Evolutionary conservation across 2,113 vertebrate genomes (phyloP).

Genomic region (Brevimyrus niger): DNA sequence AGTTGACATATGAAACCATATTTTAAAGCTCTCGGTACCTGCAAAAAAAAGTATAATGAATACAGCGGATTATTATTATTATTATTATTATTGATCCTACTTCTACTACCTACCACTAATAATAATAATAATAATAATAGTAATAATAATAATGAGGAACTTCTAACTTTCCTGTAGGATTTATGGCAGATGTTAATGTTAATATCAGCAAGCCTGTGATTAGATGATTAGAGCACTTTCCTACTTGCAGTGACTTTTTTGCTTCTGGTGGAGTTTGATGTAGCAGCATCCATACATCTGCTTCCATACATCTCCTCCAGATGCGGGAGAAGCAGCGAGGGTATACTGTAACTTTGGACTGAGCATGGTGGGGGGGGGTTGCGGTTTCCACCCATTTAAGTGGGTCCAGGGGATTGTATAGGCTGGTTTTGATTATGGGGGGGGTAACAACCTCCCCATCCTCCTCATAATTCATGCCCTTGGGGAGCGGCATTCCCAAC

Average conservation of each 20-base stretch:
- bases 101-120: too few species aligned
- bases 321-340: slow-evolving; percentile 28
- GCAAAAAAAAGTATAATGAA: neutral
- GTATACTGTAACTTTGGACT: slow-evolving; percentile 8
- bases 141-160: neutral
- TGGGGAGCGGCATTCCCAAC: neutral
- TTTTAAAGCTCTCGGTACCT: neutral
- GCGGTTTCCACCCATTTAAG: neutral
- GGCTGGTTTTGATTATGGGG: neutral
- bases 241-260: neutral
- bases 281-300: slow-evolving; percentile 31
- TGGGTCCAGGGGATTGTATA: neutral
- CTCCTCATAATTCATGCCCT: neutral
- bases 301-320: too few species aligned
- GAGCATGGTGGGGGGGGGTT: neutral
- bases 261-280: neutral
- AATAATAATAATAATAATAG: too few species aligned
- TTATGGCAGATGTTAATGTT: neutral
- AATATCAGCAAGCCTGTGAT: neutral
- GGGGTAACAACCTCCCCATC: neutral
- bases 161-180: neutral
- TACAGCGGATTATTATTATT: neutral
- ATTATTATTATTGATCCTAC: neutral
- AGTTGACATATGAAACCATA: neutral
- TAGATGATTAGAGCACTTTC: neutral